Evolutionary conservation across 2,888 invertebrate species (phyloP).

Genomic region (Macaria notata): DNA sequence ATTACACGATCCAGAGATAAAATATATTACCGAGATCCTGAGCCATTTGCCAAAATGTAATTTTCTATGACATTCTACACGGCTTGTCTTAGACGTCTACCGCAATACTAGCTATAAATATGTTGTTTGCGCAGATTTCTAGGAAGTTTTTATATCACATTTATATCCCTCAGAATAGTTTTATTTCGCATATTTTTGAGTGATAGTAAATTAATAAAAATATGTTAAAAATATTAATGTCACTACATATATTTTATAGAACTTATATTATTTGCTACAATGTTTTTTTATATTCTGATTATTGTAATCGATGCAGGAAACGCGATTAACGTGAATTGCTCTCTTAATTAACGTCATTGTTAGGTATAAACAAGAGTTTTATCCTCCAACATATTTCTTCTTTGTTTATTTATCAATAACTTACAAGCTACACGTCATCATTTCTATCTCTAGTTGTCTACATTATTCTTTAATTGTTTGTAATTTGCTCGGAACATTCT

Average conservation of each 20-base stretch:
- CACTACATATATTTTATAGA: no score
- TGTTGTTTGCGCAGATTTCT: slow-evolving; percentile 32
- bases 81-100: slow-evolving; percentile 21
- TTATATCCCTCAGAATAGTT: not conserved
- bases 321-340: slow-evolving; percentile 12
- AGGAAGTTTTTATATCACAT: slow-evolving; percentile 34
- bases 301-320: slow-evolving; percentile 21
- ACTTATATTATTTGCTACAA: not conserved
- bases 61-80: slow-evolving; percentile 38
- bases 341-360: slow-evolving; percentile 17
- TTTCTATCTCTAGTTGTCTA: slow-evolving; percentile 15
- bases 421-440: slow-evolving; percentile 6
- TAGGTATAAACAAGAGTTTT: slow-evolving; percentile 9
- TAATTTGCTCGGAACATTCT: slow-evolving; percentile 16
- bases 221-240: no score
- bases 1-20: slow-evolving; percentile 35
- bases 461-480: slow-evolving; percentile 22
- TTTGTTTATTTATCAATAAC: slow-evolving; percentile 6
- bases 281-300: slow-evolving; percentile 8
- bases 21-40: slow-evolving; percentile 36
- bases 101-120: slow-evolving; percentile 31
- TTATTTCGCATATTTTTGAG: no score
- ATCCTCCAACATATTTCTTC: slow-evolving; percentile 1
- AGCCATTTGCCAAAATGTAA: slow-evolving; percentile 38
- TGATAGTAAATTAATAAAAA: no score